phyloP scores from a whole-genome alignment of 2,797 vertebrate genomes.

The Borostomias antarcticus region DNA sequence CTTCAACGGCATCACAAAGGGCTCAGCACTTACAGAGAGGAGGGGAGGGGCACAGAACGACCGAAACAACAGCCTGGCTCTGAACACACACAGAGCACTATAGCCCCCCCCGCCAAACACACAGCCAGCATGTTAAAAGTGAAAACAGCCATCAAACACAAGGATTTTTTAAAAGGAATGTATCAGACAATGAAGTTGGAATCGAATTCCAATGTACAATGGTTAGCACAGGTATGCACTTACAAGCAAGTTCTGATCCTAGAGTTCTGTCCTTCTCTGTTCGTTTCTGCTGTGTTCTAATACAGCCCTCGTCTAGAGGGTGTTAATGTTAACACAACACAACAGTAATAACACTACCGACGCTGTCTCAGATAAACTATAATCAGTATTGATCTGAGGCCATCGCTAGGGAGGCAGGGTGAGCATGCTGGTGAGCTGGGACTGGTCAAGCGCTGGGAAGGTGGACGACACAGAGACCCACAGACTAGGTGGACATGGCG shows the following conservation, averaged over 20 bases:
- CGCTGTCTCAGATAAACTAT: not conserved
- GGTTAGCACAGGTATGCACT: constrained; percentile 55
- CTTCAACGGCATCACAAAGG: constrained; percentile 91
- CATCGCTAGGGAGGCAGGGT: constrained; percentile 64
- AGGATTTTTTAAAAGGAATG: constrained; percentile 50
- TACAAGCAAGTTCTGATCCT: constrained; percentile 50
- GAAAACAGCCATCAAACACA: constrained; percentile 47
- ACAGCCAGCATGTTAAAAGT: constrained; percentile 67
- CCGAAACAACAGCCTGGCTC: constrained; percentile 52
- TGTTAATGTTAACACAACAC: not conserved
- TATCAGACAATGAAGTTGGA: constrained; percentile 48
- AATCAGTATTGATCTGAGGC: constrained; percentile 59
- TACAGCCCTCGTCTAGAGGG: not conserved
- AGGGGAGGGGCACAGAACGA: constrained; percentile 57
- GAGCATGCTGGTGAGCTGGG: constrained; percentile 83
- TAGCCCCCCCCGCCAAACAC: constrained; percentile 60
- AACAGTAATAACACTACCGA: not conserved
- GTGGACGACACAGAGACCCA: constrained; percentile 41
- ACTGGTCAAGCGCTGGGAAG: constrained; percentile 41
- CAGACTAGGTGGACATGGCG: constrained; percentile 39
- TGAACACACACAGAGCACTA: constrained; percentile 41
- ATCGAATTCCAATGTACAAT: constrained; percentile 56
- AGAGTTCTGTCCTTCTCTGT: too few species aligned
- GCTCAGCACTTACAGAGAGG: constrained; percentile 78
- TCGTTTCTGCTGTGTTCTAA: not conserved